A percentile compares a stretch with the other conserved stretches of the same genome.
phyloP scores from a whole-genome alignment of 2,113 vertebrate species.

The Fregata magnificens region DNA sequence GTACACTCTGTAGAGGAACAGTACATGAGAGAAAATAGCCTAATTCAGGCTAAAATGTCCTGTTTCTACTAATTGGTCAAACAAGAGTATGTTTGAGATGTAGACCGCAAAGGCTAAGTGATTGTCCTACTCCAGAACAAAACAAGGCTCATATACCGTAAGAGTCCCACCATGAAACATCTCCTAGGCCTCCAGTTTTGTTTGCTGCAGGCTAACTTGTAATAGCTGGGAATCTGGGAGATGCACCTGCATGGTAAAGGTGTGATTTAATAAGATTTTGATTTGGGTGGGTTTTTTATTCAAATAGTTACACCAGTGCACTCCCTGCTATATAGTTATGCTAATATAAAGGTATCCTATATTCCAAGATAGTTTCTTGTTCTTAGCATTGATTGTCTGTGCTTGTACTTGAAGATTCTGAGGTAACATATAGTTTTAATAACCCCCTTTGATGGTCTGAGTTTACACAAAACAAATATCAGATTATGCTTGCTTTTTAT shows the following conservation, averaged over 20 bases:
- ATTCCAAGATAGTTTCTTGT: neutral
- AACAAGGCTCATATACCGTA: neutral
- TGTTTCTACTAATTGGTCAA: neutral
- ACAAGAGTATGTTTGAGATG: neutral
- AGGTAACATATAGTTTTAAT: slow-evolving; percentile 46
- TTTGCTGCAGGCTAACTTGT: neutral
- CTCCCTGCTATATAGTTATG: neutral
- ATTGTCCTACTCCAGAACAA: neutral
- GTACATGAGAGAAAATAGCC: neutral
- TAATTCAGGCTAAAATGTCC: neutral
- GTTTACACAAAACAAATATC: slow-evolving; percentile 34
- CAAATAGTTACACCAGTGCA: neutral
- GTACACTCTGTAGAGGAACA: neutral
- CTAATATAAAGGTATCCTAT: neutral
- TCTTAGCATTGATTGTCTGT: neutral
- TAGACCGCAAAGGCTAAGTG: neutral
- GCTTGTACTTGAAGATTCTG: neutral
- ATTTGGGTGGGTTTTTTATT: neutral
- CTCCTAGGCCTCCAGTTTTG: neutral
- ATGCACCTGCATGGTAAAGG: neutral
- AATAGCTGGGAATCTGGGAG: neutral
- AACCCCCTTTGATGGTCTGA: neutral
- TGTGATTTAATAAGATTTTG: neutral
- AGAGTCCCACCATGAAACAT: neutral
- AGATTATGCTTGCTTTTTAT: slow-evolving; percentile 12